Base-by-base conservation (phyloP, 2,888 invertebrate species). In the Diogma glabrata region DNA sequence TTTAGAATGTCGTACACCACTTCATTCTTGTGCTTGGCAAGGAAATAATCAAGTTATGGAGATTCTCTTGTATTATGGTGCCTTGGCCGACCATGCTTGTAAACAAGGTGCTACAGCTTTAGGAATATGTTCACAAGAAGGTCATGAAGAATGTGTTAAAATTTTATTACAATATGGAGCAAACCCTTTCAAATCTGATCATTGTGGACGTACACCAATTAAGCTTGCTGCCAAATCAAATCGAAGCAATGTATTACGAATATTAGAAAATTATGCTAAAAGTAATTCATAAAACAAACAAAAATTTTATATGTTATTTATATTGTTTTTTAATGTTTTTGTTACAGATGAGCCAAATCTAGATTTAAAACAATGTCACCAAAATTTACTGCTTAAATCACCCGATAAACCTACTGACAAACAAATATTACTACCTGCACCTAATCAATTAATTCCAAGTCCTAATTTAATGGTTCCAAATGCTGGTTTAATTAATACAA, bases 11-110 rank as follows among this genome's bases (percentile, higher is more conserved):
- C 77, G 95, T 53, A 92, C 93, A 0, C 90, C 95, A 1, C 72
- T 95, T 55, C 95, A 95, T 72, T 92, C 92, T 28, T 94, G 94
- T 14, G 88, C 93, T 49, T 95, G 95, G 95, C 90, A 95, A 64
- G 95, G 95, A 0, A 89, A 95, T 62, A 79, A 83, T 33, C 78
- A 81, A 47, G 90, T 90, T 36, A 89, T 95, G 57, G 78, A 84
- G 53, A 72, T 91, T 33, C 71, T 91, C 12, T 73, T 95, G 43
- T 81, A 82, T 60, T 81, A 82, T 59, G 89, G 89, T 5, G 93
- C 94, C 0, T 68, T 77, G 51, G 87, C 91, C 16, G 84, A 92
- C 69, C 92, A 93, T 59, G 87, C 89, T 0, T 95, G 95, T 66
- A 89, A 91, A 63, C 94, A 94, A 72, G 95, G 95, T 19, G 95